These are phyloP conservation scores for Drosophila willistoni DNA, from an alignment of 1,140 invertebrate genomes.

Conservation along the genomic window DNA sequence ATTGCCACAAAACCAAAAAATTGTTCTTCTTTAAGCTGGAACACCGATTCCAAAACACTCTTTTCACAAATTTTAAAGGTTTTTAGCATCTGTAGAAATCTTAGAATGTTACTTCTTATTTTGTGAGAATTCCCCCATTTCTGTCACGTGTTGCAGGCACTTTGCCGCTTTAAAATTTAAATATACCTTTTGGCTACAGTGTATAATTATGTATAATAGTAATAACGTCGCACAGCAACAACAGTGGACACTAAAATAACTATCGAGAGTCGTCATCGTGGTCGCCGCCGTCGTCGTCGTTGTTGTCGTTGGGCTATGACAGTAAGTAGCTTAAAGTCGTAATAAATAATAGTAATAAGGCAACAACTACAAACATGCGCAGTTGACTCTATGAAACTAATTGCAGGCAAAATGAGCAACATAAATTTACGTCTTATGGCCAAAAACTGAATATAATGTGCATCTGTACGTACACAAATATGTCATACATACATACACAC, in stretches of 20 bases:
- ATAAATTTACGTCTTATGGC: slow-evolving; percentile 43
- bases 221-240: slow-evolving; percentile 27
- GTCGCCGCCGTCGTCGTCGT: neutral
- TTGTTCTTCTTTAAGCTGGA: neutral
- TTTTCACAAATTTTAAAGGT: too few relatives aligned
- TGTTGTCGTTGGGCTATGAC: slow-evolving; percentile 25
- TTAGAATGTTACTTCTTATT: too few relatives aligned
- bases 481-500: slow-evolving; percentile 18
- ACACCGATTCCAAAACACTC: neutral
- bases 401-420: slow-evolving; percentile 40
- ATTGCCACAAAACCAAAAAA: slow-evolving; percentile 35
- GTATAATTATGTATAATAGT: slow-evolving; percentile 21
- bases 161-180: too few relatives aligned
- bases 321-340: slow-evolving; percentile 56
- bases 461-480: neutral
- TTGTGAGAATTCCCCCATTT: too few relatives aligned
- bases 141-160: too few relatives aligned
- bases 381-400: slow-evolving; percentile 50
- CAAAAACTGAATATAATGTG: slow-evolving; percentile 15
- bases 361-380: slow-evolving; percentile 15
- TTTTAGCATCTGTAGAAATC: too few relatives aligned
- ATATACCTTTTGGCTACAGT: neutral
- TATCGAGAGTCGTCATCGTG: slow-evolving; percentile 7
- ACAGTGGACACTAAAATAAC: slow-evolving; percentile 50
- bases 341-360: slow-evolving; percentile 21